These are phyloP conservation scores for Colaptes auratus DNA, from an alignment of 2,113 vertebrate genomes.

Conservation along the genomic window DNA sequence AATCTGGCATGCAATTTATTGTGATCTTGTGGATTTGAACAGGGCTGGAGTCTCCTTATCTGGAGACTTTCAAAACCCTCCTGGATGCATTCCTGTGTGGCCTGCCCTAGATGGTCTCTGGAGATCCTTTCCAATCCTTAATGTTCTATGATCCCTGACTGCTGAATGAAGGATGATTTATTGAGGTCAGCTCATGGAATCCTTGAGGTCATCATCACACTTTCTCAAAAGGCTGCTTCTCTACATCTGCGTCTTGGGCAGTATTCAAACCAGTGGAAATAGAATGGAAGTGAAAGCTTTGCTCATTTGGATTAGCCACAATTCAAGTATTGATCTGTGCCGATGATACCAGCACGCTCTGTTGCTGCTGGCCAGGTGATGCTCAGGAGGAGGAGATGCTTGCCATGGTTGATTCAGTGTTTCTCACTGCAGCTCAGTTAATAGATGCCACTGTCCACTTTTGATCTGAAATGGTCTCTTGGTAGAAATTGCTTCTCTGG, in stretches of 20 bases:
- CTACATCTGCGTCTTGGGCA: accelerated
- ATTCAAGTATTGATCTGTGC: accelerated
- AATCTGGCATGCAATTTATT: accelerated
- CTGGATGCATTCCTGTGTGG: no score
- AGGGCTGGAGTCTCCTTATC: not conserved
- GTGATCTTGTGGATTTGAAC: not conserved
- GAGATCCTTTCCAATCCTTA: no score
- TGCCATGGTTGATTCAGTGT: accelerated
- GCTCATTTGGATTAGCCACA: accelerated
- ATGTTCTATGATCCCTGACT: no score
- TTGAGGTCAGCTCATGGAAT: accelerated
- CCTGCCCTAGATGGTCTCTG: no score
- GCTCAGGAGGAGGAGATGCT: not conserved
- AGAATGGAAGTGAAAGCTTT: not conserved
- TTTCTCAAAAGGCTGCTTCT: not conserved
- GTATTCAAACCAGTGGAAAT: accelerated
- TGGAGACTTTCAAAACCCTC: no score
- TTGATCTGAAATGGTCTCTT: not conserved
- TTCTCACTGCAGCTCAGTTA: not conserved
- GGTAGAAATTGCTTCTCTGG: not conserved
- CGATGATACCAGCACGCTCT: accelerated
- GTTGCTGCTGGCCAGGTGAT: not conserved
- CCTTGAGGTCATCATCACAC: not conserved
- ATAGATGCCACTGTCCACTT: not conserved
- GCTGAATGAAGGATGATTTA: not conserved